A percentile compares a stretch with the other conserved stretches of the same genome.
phyloP scores from a whole-genome alignment of 2,888 invertebrate genomes.

The Melanotus villosus region DNA sequence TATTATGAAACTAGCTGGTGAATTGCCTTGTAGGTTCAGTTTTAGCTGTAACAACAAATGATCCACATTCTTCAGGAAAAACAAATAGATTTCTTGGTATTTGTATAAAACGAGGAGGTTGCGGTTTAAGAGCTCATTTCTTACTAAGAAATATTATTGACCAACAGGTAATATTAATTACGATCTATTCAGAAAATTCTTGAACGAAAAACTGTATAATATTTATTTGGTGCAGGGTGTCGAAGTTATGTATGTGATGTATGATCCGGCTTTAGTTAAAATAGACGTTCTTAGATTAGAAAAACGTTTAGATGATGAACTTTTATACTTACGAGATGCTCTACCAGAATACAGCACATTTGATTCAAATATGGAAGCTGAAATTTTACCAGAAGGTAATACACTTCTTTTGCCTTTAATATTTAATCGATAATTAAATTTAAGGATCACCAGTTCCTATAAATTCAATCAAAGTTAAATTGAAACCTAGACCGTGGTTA shows the following conservation, averaged over 20 bases:
- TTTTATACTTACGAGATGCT: constrained; percentile 92
- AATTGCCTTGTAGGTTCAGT: constrained; percentile 74
- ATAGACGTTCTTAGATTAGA: constrained; percentile 94
- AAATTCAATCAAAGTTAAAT: constrained; percentile 72
- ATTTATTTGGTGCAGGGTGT: constrained; percentile 65
- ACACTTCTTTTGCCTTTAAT: too few relatives aligned
- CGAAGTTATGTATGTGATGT: constrained; percentile 87
- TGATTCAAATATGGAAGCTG: constrained; percentile 91
- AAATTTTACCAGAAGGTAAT: constrained; percentile 83
- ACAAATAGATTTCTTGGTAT: constrained; percentile 92
- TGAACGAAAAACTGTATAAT: neutral
- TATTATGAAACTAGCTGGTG: neutral
- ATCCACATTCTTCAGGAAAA: constrained; percentile 88
- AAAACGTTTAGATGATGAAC: constrained; percentile 90
- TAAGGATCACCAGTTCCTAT: constrained; percentile 62
- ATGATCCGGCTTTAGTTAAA: constrained; percentile 92
- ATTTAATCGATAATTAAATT: too few relatives aligned
- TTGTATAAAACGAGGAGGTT: constrained; percentile 88
- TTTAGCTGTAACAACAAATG: constrained; percentile 89
- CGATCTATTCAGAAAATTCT: too few relatives aligned
- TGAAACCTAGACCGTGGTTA: constrained; percentile 92
- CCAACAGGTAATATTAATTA: constrained; percentile 79
- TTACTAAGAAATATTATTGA: constrained; percentile 94
- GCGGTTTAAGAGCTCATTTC: constrained; percentile 89
- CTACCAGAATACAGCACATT: constrained; percentile 93